Evolutionary conservation across 2,888 invertebrate species (phyloP).

Genomic region (Cheilosia scutellata): DNA sequence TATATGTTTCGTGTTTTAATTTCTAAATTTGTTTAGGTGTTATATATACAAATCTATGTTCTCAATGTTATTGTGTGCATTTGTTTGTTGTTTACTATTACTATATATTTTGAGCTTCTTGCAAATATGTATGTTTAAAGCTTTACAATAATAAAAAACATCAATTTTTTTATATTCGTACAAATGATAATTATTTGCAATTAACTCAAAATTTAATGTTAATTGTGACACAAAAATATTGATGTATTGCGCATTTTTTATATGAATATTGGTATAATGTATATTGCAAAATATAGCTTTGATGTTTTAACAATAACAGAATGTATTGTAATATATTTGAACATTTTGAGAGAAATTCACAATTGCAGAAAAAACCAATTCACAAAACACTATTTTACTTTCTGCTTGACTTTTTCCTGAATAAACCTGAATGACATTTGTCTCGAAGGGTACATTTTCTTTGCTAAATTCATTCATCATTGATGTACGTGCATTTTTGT

Average conservation of each 20-base stretch:
- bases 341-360: not conserved
- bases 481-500: slow-evolving; percentile 8
- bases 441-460: not conserved
- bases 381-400: not conserved
- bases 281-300: slow-evolving; percentile 1
- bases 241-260: not conserved
- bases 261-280: not conserved
- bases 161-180: not conserved
- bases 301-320: not conserved
- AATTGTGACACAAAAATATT: not conserved
- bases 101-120: slow-evolving; percentile 35
- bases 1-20: not conserved
- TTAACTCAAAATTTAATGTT: slow-evolving; percentile 18
- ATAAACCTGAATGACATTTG: not conserved
- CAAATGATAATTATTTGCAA: not conserved
- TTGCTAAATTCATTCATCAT: not conserved
- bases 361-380: not conserved
- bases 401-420: slow-evolving; percentile 27
- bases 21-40: slow-evolving; percentile 4
- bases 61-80: slow-evolving; percentile 60
- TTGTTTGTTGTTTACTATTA: slow-evolving; percentile 58
- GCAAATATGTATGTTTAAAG: slow-evolving; percentile 11
- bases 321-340: not conserved
- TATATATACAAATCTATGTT: slow-evolving; percentile 32
- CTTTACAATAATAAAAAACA: not conserved